Evolutionary conservation across 2,888 invertebrate genomes (phyloP).

Genomic region (Polydrusus cervinus): DNA sequence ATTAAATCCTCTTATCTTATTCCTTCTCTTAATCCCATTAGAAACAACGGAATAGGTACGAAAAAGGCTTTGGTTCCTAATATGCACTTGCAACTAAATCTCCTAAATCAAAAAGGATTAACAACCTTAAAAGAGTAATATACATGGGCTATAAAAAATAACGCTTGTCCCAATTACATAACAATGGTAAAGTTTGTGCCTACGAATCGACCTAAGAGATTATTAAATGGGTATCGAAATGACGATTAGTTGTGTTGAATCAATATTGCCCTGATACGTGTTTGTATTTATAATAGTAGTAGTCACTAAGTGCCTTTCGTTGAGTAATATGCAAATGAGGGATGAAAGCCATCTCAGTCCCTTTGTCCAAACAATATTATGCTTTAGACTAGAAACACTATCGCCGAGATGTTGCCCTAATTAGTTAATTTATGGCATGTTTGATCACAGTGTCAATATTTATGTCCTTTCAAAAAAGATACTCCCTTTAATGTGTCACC

Average conservation of each 20-base stretch:
- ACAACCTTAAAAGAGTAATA: slow-evolving; percentile 16
- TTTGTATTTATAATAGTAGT: slow-evolving; percentile 67
- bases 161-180: slow-evolving; percentile 49
- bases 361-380: slow-evolving; percentile 70
- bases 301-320: slow-evolving; percentile 66
- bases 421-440: slow-evolving; percentile 71
- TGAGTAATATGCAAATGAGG: slow-evolving; percentile 69
- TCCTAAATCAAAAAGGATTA: slow-evolving; percentile 27
- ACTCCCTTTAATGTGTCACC: slow-evolving; percentile 65
- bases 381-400: slow-evolving; percentile 62
- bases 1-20: not conserved
- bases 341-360: slow-evolving; percentile 66
- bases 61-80: slow-evolving; percentile 6
- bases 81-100: slow-evolving; percentile 20
- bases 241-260: slow-evolving; percentile 61
- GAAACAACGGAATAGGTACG: not conserved
- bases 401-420: slow-evolving; percentile 67
- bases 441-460: slow-evolving; percentile 70
- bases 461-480: slow-evolving; percentile 65
- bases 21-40: not conserved
- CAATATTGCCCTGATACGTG: slow-evolving; percentile 62
- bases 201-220: slow-evolving; percentile 50
- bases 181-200: slow-evolving; percentile 45
- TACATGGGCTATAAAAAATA: slow-evolving; percentile 37
- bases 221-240: slow-evolving; percentile 55